Evolutionary conservation across 2,113 vertebrate species (phyloP).

Genomic region (Thoracochromis brauschi): DNA sequence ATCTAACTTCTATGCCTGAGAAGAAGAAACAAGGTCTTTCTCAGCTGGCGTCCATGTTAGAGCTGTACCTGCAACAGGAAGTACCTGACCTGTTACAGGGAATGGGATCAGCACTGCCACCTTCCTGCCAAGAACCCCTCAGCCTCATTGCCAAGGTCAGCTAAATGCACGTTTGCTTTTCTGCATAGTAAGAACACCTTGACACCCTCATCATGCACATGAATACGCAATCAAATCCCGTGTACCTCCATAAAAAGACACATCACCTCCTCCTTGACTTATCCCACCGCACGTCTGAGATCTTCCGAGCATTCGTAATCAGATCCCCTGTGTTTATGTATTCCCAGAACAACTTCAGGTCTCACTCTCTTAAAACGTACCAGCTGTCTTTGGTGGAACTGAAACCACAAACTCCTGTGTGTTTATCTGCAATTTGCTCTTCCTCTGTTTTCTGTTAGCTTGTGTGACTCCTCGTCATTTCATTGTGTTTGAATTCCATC

Average conservation of each 20-base stretch:
- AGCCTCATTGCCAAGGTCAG: slow-evolving; percentile 88
- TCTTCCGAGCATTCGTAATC: slow-evolving; percentile 31
- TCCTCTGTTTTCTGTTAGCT: neutral
- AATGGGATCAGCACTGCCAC: slow-evolving; percentile 56
- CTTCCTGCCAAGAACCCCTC: slow-evolving; percentile 76
- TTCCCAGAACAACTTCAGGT: slow-evolving; percentile 36
- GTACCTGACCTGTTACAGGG: slow-evolving; percentile 60
- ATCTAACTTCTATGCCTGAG: slow-evolving; percentile 77
- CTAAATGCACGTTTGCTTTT: neutral
- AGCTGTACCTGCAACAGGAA: slow-evolving; percentile 80
- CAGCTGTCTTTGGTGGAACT: slow-evolving; percentile 24
- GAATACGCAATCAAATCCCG: neutral
- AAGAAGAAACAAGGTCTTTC: slow-evolving; percentile 84
- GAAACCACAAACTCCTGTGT: slow-evolving; percentile 8
- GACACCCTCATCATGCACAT: neutral
- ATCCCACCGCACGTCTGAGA: slow-evolving; percentile 9
- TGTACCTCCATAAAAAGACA: neutral
- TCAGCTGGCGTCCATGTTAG: slow-evolving; percentile 78
- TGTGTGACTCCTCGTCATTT: neutral
- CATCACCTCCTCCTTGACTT: neutral
- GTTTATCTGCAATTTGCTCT: neutral
- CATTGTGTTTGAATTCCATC: neutral
- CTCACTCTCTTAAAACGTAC: slow-evolving; percentile 32
- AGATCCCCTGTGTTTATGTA: neutral
- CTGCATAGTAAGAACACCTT: neutral